These are phyloP conservation scores for Lepus oiostolus DNA, from an alignment of 2,797 vertebrate genomes.

Conservation along the genomic window DNA sequence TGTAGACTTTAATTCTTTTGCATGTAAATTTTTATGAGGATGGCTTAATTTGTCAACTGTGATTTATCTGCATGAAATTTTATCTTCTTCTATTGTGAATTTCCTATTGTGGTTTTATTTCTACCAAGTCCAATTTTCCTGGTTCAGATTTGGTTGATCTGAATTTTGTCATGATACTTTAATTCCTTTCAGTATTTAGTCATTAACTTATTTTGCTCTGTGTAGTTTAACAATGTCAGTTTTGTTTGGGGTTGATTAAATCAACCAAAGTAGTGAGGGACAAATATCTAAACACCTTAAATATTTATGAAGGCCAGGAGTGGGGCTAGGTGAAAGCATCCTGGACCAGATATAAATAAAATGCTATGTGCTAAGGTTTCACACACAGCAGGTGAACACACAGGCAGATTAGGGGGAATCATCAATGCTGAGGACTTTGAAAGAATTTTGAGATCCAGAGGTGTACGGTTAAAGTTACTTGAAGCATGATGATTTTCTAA, in stretches of 20 bases:
- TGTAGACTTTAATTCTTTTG: neutral
- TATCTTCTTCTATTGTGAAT: slow-evolving; percentile 10
- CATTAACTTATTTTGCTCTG: neutral
- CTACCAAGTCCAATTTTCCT: neutral
- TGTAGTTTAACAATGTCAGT: neutral
- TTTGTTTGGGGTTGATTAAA: slow-evolving; percentile 33
- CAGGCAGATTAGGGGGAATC: neutral
- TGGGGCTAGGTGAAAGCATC: neutral
- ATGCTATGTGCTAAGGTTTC: neutral
- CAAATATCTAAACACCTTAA: neutral
- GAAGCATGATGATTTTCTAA: neutral
- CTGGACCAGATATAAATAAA: neutral
- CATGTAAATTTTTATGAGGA: neutral
- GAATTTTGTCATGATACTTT: slow-evolving; percentile 1
- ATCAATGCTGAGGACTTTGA: neutral
- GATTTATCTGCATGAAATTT: slow-evolving; percentile 24
- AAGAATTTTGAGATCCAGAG: neutral
- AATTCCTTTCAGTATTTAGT: neutral
- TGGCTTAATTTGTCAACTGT: neutral
- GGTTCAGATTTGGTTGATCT: neutral
- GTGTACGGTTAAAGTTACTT: neutral
- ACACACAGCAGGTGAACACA: neutral
- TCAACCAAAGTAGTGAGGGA: neutral
- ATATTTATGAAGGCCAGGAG: neutral
- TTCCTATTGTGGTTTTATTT: slow-evolving; percentile 22